These are phyloP conservation scores for Seira sanloemensis DNA, from an alignment of 2,888 invertebrate genomes.

Conservation along the genomic window DNA sequence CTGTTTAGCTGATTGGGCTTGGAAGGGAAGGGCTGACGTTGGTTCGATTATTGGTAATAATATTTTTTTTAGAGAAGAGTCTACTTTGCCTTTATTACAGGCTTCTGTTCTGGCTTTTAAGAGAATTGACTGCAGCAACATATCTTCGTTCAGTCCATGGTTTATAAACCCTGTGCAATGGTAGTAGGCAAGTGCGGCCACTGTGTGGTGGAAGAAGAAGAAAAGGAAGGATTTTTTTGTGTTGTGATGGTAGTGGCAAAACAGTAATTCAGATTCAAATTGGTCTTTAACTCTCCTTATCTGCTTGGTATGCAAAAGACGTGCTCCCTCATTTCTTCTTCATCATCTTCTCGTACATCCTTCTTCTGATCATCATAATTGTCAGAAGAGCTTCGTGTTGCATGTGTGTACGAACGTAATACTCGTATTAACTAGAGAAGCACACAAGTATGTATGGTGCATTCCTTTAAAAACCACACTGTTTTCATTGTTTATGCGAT, in stretches of 20 bases:
- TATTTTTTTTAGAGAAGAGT: neutral
- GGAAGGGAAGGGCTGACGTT: neutral
- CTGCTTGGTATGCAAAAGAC: neutral
- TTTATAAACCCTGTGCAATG: too few species aligned
- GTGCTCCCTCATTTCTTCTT: neutral
- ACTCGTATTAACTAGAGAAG: neutral
- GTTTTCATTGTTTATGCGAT: neutral
- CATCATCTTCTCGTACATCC: neutral
- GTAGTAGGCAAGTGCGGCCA: neutral
- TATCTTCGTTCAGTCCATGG: neutral
- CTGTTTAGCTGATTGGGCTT: neutral
- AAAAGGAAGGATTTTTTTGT: neutral
- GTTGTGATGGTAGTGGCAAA: neutral
- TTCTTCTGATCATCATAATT: neutral
- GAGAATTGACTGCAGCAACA: neutral
- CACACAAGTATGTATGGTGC: too few species aligned
- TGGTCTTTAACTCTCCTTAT: too few species aligned
- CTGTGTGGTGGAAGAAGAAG: neutral
- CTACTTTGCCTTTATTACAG: neutral
- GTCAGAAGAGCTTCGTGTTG: neutral
- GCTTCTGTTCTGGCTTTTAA: neutral
- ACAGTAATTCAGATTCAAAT: neutral
- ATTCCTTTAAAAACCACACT: neutral
- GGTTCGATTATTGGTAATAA: neutral
- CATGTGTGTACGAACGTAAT: neutral